Base-by-base conservation (phyloP, 1,140 invertebrate genomes). In the Hypothenemus hampei region DNA sequence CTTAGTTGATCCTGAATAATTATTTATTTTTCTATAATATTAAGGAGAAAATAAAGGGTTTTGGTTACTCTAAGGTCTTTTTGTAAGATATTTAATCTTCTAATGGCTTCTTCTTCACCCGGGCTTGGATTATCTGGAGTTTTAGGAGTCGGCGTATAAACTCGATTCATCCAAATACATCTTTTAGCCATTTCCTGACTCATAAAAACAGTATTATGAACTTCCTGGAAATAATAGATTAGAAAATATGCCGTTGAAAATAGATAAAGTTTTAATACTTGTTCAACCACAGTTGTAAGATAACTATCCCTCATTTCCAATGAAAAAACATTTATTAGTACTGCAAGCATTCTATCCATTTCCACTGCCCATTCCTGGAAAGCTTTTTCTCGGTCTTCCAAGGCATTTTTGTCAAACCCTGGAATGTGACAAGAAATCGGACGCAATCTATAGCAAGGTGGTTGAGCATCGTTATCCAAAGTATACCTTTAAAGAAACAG, bases 171-270 rank as follows among this genome's bases (percentile, higher is more conserved):
- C 85, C 85, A 88, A 58, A 88, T 78, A 65, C 84, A 87, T 37
- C 84, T 77, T 63, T 83, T 80, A 1, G 85, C 84, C 39, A 85
- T 75, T 66, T 87, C 85, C 50, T 82, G 79, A 62, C 83, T 83
- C 78, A 86, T 83, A 41, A 86, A 77, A 5, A 88, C 82, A 1
- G 84, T 86, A 65, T 88, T 86, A 62, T 87, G 84, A 1, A 89
- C 83, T 70, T 87, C 85, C 81, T 83, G 65, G 0, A 65, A 59
- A 31, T 26, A 45, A 36, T 5, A 35, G 24, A 19, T 8, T 10
- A 4, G 8, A 8, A 20, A 41, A 13, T 26, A 15, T 29, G 24
- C 5, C 29, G 15, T 43, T 5, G 4, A 21, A 4, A 24, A 15
- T 29, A 31, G 15, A n/a, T n/a, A n/a, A 26, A 29, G n/a, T 41